Conservation (phyloP, 2,113 vertebrate genomes). For the Planiliza haematocheilus region DNA sequence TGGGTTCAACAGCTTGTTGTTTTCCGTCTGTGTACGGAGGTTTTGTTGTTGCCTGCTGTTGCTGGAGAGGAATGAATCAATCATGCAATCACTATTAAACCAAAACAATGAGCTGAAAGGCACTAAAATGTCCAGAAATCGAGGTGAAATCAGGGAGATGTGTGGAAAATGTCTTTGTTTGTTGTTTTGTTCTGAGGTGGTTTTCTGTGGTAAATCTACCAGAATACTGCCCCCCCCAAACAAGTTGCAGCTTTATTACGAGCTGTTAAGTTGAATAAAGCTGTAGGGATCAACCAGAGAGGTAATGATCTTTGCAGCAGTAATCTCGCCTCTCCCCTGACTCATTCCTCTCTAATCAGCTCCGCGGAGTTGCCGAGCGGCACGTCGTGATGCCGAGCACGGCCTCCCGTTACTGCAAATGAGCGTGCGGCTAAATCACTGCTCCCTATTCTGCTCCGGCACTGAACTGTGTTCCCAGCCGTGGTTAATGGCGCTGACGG, state of each 20-base stretch:
- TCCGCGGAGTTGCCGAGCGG: constrained; percentile 44
- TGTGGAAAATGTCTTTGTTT: too few species aligned
- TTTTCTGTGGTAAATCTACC: too few species aligned
- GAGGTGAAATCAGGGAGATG: too few species aligned
- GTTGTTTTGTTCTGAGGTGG: too few species aligned
- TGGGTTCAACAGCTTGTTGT: too few species aligned
- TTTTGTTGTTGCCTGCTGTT: too few species aligned
- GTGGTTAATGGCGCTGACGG: constrained; percentile 69
- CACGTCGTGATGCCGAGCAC: background rate
- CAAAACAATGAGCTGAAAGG: too few species aligned
- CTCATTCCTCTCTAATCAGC: constrained; percentile 51
- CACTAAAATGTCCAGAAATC: too few species aligned
- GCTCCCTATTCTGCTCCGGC: constrained; percentile 53
- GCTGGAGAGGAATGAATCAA: too few species aligned
- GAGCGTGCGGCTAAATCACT: constrained; percentile 54
- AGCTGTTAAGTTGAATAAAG: background rate
- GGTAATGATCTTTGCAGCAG: constrained; percentile 36
- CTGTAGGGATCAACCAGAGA: constrained; percentile 22
- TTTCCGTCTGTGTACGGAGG: too few species aligned
- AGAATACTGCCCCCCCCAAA: background rate
- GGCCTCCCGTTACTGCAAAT: constrained; percentile 47
- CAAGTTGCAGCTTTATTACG: background rate
- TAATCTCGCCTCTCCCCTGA: background rate
- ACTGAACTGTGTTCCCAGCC: constrained; percentile 62
- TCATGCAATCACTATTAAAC: too few species aligned